Conservation (phyloP, 1,140 invertebrate species). For the Drosophila asahinai region DNA sequence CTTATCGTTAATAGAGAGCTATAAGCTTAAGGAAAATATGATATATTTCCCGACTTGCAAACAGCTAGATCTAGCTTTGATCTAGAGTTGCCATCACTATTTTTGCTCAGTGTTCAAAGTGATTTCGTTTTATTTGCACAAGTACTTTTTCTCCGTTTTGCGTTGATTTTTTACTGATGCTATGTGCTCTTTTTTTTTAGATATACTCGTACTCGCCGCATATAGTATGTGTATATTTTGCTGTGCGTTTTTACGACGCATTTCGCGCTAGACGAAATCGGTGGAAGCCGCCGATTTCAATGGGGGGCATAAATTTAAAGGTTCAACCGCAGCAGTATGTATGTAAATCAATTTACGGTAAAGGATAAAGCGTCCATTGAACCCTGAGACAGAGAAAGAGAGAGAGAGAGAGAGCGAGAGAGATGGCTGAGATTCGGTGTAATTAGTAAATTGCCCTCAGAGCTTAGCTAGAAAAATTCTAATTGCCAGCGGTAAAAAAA, state of each 20-base stretch:
- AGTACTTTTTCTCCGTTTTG: conserved; percentile 21
- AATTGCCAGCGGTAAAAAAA: conserved; percentile 24
- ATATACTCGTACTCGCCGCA: not conserved
- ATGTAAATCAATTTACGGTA: conserved; percentile 69
- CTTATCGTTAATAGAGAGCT: too few species aligned
- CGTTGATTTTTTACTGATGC: conserved; percentile 16
- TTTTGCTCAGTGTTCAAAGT: not conserved
- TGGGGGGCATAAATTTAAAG: conserved; percentile 70
- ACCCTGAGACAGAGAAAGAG: conserved; percentile 15
- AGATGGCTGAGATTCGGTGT: conserved; percentile 15
- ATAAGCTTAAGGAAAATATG: too few species aligned
- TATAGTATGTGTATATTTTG: conserved; percentile 12
- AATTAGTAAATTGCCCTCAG: conserved; percentile 22
- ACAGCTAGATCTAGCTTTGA: too few species aligned
- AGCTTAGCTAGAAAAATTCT: conserved; percentile 37
- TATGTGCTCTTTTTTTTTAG: conserved; percentile 18
- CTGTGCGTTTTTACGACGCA: conserved; percentile 70
- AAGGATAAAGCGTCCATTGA: conserved; percentile 77
- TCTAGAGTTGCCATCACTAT: not conserved
- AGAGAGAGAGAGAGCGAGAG: not conserved
- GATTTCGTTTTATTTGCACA: conserved; percentile 18
- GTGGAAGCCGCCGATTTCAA: conserved; percentile 28
- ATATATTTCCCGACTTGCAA: too few species aligned
- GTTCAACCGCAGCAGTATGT: conserved; percentile 62
- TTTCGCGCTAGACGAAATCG: conserved; percentile 75